A percentile compares a stretch with the other conserved stretches of the same genome.
phyloP scores from a whole-genome alignment of 2,888 invertebrate species.

The Cephus spinipes region DNA sequence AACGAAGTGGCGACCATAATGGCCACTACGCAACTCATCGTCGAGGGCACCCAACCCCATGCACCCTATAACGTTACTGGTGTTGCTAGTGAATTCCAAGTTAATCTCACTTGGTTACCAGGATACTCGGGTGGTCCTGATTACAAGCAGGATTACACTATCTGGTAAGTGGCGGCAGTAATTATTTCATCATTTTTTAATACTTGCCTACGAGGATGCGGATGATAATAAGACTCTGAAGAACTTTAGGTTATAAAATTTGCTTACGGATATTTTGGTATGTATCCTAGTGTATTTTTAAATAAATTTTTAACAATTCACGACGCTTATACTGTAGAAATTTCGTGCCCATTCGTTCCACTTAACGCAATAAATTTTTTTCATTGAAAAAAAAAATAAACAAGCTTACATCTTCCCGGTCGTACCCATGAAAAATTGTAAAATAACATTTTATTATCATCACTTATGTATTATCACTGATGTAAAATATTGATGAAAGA shows the following conservation, averaged over 20 bases:
- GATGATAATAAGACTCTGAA: background rate
- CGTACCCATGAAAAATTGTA: background rate
- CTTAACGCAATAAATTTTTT: background rate
- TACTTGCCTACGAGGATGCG: background rate
- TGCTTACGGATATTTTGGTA: background rate
- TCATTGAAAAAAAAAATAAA: background rate
- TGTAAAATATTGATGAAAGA: background rate
- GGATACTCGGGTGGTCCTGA: slow-evolving; percentile 96
- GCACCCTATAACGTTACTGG: slow-evolving; percentile 96
- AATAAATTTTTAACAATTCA: background rate
- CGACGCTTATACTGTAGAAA: background rate
- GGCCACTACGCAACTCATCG: slow-evolving; percentile 87
- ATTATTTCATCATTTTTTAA: background rate
- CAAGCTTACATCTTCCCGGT: background rate
- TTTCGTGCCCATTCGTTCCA: background rate
- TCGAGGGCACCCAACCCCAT: slow-evolving; percentile 96
- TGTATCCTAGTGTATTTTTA: background rate
- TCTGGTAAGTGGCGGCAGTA: slow-evolving; percentile 74
- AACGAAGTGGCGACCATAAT: slow-evolving; percentile 97
- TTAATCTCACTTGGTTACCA: slow-evolving; percentile 92
- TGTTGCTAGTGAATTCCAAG: slow-evolving; percentile 89
- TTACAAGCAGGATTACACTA: slow-evolving; percentile 94
- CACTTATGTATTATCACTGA: background rate
- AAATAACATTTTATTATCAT: background rate
- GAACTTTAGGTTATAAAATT: background rate